Evolutionary conservation across 2,888 invertebrate genomes (phyloP).

Genomic region (Nymphalis polychloros): DNA sequence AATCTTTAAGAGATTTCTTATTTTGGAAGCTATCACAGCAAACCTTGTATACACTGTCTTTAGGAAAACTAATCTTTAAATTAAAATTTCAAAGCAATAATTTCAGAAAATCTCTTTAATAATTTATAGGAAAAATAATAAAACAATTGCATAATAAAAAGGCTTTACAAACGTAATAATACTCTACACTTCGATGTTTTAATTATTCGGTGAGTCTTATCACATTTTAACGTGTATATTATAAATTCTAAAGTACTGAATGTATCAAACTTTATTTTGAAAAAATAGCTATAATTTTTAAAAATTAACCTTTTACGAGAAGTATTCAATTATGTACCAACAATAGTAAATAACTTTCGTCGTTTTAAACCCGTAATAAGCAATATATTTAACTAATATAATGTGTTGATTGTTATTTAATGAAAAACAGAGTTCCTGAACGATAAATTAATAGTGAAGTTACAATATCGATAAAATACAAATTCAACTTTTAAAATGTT

Average conservation of each 20-base stretch:
- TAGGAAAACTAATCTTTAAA: conserved; percentile 52
- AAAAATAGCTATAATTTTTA: conserved; percentile 35
- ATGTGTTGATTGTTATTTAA: conserved; percentile 35
- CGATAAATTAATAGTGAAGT: conserved; percentile 40
- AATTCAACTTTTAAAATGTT: conserved; percentile 36
- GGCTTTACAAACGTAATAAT: conserved; percentile 43
- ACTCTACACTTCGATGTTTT: conserved; percentile 38
- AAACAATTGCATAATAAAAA: conserved; percentile 44
- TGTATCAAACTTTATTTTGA: conserved; percentile 39
- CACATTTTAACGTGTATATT: conserved; percentile 41
- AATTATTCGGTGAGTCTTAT: conserved; percentile 41
- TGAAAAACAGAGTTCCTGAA: conserved; percentile 51
- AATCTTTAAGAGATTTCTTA: neutral
- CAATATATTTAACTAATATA: conserved; percentile 29
- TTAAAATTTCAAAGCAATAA: conserved; percentile 40
- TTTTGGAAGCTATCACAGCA: conserved; percentile 9
- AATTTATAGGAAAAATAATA: conserved; percentile 38
- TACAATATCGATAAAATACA: conserved; percentile 42
- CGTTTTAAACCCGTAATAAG: conserved; percentile 32
- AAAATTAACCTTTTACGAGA: conserved; percentile 29
- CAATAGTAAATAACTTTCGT: conserved; percentile 26
- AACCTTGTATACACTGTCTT: conserved; percentile 39
- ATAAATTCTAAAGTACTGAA: conserved; percentile 41
- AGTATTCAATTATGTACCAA: conserved; percentile 26
- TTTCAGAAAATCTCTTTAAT: conserved; percentile 34